Conservation (phyloP, 2,888 invertebrate genomes). For the Microchrysa polita region DNA sequence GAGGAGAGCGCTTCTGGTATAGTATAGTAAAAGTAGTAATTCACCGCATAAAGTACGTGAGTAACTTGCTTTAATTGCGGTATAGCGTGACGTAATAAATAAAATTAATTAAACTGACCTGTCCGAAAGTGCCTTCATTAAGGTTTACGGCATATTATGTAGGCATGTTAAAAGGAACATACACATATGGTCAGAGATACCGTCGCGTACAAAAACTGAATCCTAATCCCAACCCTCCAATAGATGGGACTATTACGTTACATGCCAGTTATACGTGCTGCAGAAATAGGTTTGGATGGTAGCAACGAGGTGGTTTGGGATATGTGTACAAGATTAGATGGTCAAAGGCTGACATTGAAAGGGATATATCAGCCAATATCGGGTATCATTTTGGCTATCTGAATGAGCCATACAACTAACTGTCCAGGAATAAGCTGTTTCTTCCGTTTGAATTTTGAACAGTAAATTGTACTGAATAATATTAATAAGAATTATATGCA, state of each 20-base stretch:
- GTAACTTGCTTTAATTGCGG: conserved; percentile 41
- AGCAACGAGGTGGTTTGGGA: neutral
- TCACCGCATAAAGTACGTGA: conserved; percentile 38
- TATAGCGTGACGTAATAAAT: conserved; percentile 43
- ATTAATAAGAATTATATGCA: neutral
- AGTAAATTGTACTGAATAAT: too few species aligned
- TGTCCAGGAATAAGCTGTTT: too few species aligned
- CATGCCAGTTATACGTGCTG: neutral
- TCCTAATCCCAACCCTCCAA: neutral
- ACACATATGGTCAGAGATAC: conserved; percentile 20
- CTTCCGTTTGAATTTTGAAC: too few species aligned
- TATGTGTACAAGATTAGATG: neutral
- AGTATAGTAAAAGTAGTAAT: too few species aligned
- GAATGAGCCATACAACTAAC: too few species aligned
- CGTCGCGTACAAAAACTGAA: neutral
- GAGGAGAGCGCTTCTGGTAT: neutral
- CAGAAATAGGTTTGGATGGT: neutral
- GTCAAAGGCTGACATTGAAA: neutral
- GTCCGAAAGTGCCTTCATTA: conserved; percentile 43
- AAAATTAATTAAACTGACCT: conserved; percentile 44
- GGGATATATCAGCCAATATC: neutral
- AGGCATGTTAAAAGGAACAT: conserved; percentile 37
- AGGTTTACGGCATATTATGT: conserved; percentile 39
- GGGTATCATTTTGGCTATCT: neutral
- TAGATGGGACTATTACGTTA: neutral